phyloP scores from a whole-genome alignment of 1,140 invertebrate species.

The Apolygus lucorum region DNA sequence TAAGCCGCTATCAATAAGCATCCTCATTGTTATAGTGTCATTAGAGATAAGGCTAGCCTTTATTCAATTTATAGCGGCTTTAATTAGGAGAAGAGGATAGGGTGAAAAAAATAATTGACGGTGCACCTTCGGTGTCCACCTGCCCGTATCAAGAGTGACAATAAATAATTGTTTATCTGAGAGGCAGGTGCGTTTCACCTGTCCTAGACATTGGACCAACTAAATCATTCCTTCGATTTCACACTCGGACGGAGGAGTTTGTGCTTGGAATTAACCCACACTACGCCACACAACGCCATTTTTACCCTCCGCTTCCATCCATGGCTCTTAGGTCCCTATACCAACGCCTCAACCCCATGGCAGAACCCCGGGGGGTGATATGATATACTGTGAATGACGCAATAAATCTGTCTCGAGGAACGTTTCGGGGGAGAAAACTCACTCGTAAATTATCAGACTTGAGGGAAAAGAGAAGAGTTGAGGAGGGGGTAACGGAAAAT shows the following conservation, averaged over 20 bases:
- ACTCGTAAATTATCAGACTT: slow-evolving; percentile 22
- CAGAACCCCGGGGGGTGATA: slow-evolving; percentile 12
- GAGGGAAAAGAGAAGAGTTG: too few relatives aligned
- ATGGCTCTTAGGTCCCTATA: too few relatives aligned
- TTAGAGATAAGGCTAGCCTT: background rate
- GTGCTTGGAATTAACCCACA: slow-evolving; percentile 21
- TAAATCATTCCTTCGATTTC: slow-evolving; percentile 24
- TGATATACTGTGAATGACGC: slow-evolving; percentile 24
- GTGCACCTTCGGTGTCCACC: background rate
- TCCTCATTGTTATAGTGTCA: too few relatives aligned
- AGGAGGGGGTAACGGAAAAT: slow-evolving; percentile 20
- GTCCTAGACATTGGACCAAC: slow-evolving; percentile 18
- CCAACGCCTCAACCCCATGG: background rate
- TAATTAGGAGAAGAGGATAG: background rate
- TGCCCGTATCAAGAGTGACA: slow-evolving; percentile 18
- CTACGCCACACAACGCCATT: slow-evolving; percentile 14
- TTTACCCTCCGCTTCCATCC: background rate
- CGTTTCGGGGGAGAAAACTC: slow-evolving; percentile 24
- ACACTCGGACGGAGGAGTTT: slow-evolving; percentile 21
- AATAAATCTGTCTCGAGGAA: slow-evolving; percentile 24
- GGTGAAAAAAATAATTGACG: slow-evolving; percentile 12
- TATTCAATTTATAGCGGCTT: slow-evolving; percentile 9
- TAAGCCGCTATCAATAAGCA: too few relatives aligned
- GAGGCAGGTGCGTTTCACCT: slow-evolving; percentile 20
- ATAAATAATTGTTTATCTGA: slow-evolving; percentile 22